Conservation (phyloP, 1,140 invertebrate species). For the Drosophila sturtevanti region DNA sequence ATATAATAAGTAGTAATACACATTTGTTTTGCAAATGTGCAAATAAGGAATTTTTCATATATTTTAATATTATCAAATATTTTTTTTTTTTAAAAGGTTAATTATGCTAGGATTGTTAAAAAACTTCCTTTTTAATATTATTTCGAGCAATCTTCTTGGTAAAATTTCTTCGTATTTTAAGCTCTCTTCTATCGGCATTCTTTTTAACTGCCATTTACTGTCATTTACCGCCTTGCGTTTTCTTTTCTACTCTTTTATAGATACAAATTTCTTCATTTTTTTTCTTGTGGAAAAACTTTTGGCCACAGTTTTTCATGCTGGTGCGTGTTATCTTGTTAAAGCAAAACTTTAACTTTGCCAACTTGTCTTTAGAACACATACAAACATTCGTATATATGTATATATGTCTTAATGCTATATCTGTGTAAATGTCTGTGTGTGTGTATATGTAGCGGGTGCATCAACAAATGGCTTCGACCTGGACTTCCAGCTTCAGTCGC, state of each 20-base stretch:
- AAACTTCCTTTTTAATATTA: not conserved
- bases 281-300: slow-evolving; percentile 63
- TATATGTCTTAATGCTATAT: slow-evolving; percentile 50
- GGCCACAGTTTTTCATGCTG: slow-evolving; percentile 79
- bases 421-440: slow-evolving; percentile 12
- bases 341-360: slow-evolving; percentile 79
- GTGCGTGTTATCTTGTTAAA: slow-evolving; percentile 81
- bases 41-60: too few relatives aligned
- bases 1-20: too few relatives aligned
- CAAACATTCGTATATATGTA: slow-evolving; percentile 6
- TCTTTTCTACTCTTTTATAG: not conserved
- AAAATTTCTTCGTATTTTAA: not conserved
- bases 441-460: slow-evolving; percentile 44
- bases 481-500: slow-evolving; percentile 47
- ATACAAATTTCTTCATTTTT: slow-evolving; percentile 19
- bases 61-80: not conserved
- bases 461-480: slow-evolving; percentile 61
- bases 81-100: not conserved
- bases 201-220: slow-evolving; percentile 15
- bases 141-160: not conserved
- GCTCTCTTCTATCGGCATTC: slow-evolving; percentile 6
- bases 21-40: too few relatives aligned
- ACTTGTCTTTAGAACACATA: slow-evolving; percentile 67
- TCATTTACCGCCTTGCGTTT: slow-evolving; percentile 20
- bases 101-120: not conserved